Evolutionary conservation across 2,888 invertebrate genomes (phyloP).

Genomic region (Polyommatus iphigenia): DNA sequence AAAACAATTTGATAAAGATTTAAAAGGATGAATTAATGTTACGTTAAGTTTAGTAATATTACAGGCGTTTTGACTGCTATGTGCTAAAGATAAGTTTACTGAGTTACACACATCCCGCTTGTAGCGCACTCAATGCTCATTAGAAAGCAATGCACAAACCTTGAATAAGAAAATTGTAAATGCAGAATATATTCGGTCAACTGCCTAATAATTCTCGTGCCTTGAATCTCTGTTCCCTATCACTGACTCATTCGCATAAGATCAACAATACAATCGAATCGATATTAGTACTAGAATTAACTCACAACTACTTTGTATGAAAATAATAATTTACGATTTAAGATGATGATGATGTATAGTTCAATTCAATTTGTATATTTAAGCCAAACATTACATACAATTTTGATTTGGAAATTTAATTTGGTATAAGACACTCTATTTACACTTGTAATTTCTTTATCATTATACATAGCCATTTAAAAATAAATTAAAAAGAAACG

Average conservation of each 20-base stretch:
- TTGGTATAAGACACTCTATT: too few species aligned
- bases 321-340: too few species aligned
- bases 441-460: too few species aligned
- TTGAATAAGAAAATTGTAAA: not conserved
- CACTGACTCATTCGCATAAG: not conserved
- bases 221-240: not conserved
- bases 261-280: not conserved
- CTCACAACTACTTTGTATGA: not conserved
- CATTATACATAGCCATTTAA: not conserved
- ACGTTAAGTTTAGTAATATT: not conserved
- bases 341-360: too few species aligned
- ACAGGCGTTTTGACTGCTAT: not conserved
- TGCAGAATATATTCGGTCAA: not conserved
- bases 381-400: too few species aligned
- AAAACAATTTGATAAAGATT: too few species aligned
- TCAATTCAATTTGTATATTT: too few species aligned
- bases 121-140: not conserved
- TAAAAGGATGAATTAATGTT: not conserved
- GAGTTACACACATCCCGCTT: not conserved
- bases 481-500: too few species aligned
- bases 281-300: not conserved
- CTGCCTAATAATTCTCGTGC: not conserved
- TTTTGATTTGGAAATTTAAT: too few species aligned
- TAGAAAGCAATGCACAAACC: slow-evolving; percentile 6
- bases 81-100: not conserved